Percentiles rank a stretch among this genome's conserved stretches.
Evolutionary conservation across 2,797 vertebrate species (phyloP).

Genomic region (Hapalemur alaotrensis): DNA sequence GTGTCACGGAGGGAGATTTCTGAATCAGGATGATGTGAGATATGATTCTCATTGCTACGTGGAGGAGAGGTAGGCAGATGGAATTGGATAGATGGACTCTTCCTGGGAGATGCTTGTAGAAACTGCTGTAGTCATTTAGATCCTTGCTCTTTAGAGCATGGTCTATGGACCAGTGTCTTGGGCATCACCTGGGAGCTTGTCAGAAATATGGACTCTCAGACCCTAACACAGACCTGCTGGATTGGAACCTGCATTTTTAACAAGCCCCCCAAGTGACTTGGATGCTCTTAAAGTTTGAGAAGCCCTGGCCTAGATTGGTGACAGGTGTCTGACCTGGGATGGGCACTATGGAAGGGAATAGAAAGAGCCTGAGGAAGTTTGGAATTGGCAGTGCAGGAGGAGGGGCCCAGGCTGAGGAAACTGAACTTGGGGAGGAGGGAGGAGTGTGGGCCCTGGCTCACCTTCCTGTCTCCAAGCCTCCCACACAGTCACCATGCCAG

Average conservation of each 20-base stretch:
- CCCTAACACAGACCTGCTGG: neutral
- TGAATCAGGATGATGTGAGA: slow-evolving; percentile 37
- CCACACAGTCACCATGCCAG: slow-evolving; percentile 54
- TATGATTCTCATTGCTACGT: slow-evolving; percentile 53
- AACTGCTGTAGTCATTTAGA: neutral
- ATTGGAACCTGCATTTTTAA: slow-evolving; percentile 26
- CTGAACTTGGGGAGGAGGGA: slow-evolving; percentile 16
- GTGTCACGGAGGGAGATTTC: slow-evolving; percentile 50
- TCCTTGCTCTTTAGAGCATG: neutral
- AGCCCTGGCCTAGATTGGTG: neutral
- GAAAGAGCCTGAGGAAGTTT: neutral
- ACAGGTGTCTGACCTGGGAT: neutral
- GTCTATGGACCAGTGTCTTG: neutral
- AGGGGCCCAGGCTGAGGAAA: slow-evolving; percentile 15
- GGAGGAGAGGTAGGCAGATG: slow-evolving; percentile 45
- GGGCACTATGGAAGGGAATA: neutral
- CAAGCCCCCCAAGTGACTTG: neutral
- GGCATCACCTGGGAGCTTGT: neutral
- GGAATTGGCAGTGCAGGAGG: neutral
- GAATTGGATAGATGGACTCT: slow-evolving; percentile 16
- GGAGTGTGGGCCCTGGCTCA: slow-evolving; percentile 24
- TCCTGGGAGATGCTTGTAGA: slow-evolving; percentile 26
- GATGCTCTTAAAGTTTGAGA: neutral
- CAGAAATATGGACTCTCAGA: neutral
- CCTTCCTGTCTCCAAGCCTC: slow-evolving; percentile 57